Evolutionary conservation across 2,888 invertebrate species (phyloP), one percentile per base, ranked within the genome.

Genomic region (Blera fallax): DNA sequence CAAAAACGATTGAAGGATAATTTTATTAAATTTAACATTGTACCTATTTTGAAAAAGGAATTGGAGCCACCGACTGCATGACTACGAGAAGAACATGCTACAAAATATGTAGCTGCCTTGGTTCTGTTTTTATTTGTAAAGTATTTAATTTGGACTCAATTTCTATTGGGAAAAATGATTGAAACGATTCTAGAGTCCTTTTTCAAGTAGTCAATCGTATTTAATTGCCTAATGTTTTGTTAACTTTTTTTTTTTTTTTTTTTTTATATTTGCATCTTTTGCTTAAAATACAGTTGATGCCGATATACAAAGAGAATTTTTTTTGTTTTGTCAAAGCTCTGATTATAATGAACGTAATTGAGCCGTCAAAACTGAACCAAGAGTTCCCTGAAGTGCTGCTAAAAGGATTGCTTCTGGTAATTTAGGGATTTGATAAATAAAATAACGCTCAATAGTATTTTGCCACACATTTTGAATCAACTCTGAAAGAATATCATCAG

Each of bases 1-100:
- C 95, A 96, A 88, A 95, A 95, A 89, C 93, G 94, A 54, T 90
- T 89, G 6, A 95, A 95, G 90, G 94, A 94, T 24, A 93, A 92
- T 56, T 93, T 93, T 85, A 91, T 95, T 16, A 94, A 93, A 89
- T 95, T 95, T 89, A 94, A 94, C 90, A 93, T 95, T 87, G 64
- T 89, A 0, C 14, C 64, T 10, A 32, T 37, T 1, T 18, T 21
- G 5, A 40, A 56, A 8, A 74, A 69, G 24, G 45, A 43, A 40
- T n/a, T 16, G 27, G 50, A 21, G 3, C 32, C 34, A 0, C 1
- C 11, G 1, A 62, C 14, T 2, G 73, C 81, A 72, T 85, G 85
- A 81, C 85, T 81, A 81, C 14, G 3, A 11, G 27, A 48, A 14
- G 14, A 27, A 5, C 16, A 58, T 21, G 60, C 65, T 11, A 32